Conservation (phyloP, 2,888 invertebrate species). For the Smittia aterrima region DNA sequence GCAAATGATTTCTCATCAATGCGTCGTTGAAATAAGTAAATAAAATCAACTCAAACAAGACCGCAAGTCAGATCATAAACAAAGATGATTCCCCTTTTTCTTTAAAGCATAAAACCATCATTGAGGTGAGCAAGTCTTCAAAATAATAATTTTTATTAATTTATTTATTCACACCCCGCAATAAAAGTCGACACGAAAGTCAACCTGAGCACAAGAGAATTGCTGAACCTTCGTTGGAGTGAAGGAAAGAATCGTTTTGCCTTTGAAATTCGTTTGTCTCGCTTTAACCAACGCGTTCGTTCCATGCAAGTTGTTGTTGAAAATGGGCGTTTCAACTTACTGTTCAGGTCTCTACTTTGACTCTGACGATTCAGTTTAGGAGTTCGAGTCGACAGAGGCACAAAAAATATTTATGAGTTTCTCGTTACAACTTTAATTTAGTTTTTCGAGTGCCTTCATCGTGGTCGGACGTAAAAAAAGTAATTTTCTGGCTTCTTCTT, state of each 20-base stretch:
- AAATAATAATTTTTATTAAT: conserved; percentile 14
- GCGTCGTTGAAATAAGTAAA: too few species aligned
- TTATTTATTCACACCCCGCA: conserved; percentile 2
- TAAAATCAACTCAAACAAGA: neutral
- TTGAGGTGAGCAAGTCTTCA: neutral
- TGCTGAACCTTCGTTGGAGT: neutral
- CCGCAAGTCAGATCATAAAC: neutral
- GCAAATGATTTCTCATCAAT: too few species aligned
- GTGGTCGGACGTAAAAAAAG: conserved; percentile 32
- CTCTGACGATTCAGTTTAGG: neutral
- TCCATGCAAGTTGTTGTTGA: conserved; percentile 7
- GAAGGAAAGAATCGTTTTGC: conserved; percentile 1
- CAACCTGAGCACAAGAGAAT: neutral
- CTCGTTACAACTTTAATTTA: conserved; percentile 39
- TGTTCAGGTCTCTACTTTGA: neutral
- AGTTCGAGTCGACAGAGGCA: conserved; percentile 28
- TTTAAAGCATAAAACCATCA: conserved; percentile 31
- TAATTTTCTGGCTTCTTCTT: neutral
- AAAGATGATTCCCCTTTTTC: neutral
- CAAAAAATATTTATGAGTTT: conserved; percentile 41
- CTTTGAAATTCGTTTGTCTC: conserved; percentile 10
- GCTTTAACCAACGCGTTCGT: neutral
- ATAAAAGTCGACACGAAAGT: neutral
- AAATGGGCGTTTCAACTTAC: conserved; percentile 38
- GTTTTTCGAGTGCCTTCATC: conserved; percentile 37